Conservation (phyloP, 2,888 invertebrate species). For the Megastigmus dorsalis region DNA sequence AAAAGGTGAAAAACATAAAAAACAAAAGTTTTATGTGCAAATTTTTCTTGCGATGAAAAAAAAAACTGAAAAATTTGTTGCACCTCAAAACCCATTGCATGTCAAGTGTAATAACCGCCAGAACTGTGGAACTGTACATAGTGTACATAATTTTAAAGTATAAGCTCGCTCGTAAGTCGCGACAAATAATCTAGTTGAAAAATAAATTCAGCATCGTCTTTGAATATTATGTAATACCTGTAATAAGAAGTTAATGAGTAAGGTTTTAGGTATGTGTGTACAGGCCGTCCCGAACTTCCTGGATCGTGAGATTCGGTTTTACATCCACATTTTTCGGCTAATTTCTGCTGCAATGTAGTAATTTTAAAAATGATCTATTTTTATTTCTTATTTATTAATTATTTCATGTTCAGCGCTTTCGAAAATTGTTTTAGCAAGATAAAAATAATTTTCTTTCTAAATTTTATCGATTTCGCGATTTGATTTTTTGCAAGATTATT, state of each 20-base stretch:
- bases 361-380: background rate
- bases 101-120: constrained; percentile 39
- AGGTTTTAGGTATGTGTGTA: constrained; percentile 67
- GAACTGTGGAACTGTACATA: constrained; percentile 66
- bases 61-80: constrained; percentile 8
- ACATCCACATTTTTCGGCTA: constrained; percentile 28
- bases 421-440: background rate
- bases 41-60: constrained; percentile 19
- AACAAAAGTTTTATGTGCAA: background rate
- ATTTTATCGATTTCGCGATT: constrained; percentile 8
- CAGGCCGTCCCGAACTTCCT: constrained; percentile 68
- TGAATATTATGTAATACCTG: constrained; percentile 61
- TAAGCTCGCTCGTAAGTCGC: constrained; percentile 64
- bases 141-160: constrained; percentile 68
- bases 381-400: background rate
- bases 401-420: constrained; percentile 8
- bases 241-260: constrained; percentile 59
- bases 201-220: constrained; percentile 68
- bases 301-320: constrained; percentile 64
- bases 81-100: constrained; percentile 27
- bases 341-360: constrained; percentile 19
- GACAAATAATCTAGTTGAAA: constrained; percentile 57
- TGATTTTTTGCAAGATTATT: constrained; percentile 45
- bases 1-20: background rate
- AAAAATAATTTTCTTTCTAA: too few species aligned